Percentiles rank a stretch among this genome's conserved stretches.
Evolutionary conservation across 2,797 vertebrate genomes (phyloP).

Genomic region (Falco novaeseelandiae): DNA sequence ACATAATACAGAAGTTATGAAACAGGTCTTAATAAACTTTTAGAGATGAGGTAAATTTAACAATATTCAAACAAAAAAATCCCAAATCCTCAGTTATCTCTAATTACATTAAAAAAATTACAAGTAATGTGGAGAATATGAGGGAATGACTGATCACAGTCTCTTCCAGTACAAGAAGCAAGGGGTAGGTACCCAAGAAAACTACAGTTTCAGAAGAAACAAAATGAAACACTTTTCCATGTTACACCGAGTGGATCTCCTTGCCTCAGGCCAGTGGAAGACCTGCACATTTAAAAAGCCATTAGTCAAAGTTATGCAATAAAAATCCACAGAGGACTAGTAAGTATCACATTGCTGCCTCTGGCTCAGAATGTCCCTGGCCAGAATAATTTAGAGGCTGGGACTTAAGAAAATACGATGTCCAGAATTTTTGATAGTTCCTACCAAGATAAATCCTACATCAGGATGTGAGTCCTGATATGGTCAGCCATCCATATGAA

Average conservation of each 20-base stretch:
- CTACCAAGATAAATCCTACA: neutral
- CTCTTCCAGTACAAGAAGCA: neutral
- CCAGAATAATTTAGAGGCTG: neutral
- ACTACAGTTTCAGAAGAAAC: neutral
- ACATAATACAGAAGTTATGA: neutral
- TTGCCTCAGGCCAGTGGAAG: neutral
- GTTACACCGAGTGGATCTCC: neutral
- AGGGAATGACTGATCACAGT: neutral
- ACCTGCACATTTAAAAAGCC: neutral
- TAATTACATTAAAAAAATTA: neutral
- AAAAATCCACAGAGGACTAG: neutral
- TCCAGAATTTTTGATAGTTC: neutral
- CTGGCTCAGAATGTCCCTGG: neutral
- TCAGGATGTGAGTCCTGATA: neutral
- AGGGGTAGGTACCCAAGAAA: neutral
- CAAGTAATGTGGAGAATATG: neutral
- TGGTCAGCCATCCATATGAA: neutral
- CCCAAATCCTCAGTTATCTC: neutral
- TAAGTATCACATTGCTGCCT: neutral
- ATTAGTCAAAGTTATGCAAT: neutral
- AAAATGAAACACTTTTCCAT: neutral
- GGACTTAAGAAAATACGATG: accelerated
- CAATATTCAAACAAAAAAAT: neutral
- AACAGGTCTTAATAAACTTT: neutral
- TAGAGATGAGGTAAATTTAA: neutral